Base-by-base conservation (phyloP, 2,888 invertebrate species). In the Erebia ligea region DNA sequence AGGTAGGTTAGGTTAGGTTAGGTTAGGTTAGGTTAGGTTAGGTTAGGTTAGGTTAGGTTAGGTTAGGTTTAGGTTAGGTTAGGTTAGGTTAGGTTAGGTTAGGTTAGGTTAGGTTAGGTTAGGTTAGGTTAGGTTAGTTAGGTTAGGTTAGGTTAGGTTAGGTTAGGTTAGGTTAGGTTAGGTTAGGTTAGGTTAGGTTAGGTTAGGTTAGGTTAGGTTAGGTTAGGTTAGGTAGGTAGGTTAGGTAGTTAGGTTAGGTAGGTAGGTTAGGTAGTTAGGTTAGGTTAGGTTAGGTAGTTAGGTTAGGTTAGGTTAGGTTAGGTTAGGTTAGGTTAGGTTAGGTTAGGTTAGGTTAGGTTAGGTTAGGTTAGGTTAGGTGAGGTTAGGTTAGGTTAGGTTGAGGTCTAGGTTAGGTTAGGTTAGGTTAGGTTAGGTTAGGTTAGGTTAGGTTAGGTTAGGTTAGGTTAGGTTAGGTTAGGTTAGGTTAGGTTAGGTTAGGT, bases 191-290 rank as follows among this genome's bases (percentile, higher is more conserved):
- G 68, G 68, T 71, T 71, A 68, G 68, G 66, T 58, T 75, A 73
- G 75, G 76, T 76, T 76, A 73, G 40, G 75, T 58, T 73, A 73
- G 75, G 75, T 75, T 74, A 73, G 76, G 74, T 74, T 74, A 71
- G 76, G 75, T 75, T 75, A 71, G 75, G 75, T 75, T 75, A 72
- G 75, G 75, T 75, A 73, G 75, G 73, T 75, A 72, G 75, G 75
- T 75, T 75, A 72, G 75, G 76, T 75, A 73, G 75, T 75, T 75
- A 72, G 75, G 75, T 75, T 75, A 72, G 75, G 75, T 75, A 72
- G 76, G 76, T 76, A 74, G n/a, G n/a, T n/a, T n/a, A n/a, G n/a
- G n/a, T n/a, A 8, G 72, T 58, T 70, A 73, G 67, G 73, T 75
- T 75, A 71, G 75, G 75, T 75, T 75, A 71, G 75, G 75, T 75